Evolutionary conservation across 2,113 vertebrate genomes (phyloP), one percentile per base, ranked within the genome.

Genomic region (Candoia aspera): DNA sequence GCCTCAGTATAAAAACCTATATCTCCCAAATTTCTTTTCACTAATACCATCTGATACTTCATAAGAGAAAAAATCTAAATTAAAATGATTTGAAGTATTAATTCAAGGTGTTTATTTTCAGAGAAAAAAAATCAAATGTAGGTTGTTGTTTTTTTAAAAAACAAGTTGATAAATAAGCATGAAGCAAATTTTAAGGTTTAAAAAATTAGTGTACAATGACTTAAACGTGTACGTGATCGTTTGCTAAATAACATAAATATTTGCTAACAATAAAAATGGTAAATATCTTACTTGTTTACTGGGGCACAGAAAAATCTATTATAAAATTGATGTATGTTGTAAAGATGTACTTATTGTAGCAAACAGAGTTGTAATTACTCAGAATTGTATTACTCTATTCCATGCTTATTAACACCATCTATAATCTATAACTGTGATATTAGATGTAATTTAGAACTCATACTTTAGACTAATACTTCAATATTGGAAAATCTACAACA

Each of bases 11-110:
- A 97, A 97, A 85, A 97, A 91, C 90, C 96, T 95, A 95, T 96
- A 15, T 96, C 96, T 97, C 95, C 95, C 95, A 92, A 95, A 96
- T 94, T 97, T 96, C 93, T 95, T 95, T 96, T 89, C 91, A 95
- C 42, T 73, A 86, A 85, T 92, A 89, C 60, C 94, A 91, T 95
- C 93, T 95, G 54, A 94, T 96, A 96, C 60, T 89, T 93, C 68
- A 88, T 87, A 26, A 92, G 91, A 84, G 94, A 94, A 54, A 94
- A 79, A 94, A 93, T n/a, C 87, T 26, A 90, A n/a, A n/a, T 89
- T 85, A 91, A 87, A 94, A 91, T 42, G 93, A 33, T n/a, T 89
- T 88, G 79, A 12, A 33, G 87, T 64, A 94, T 89, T 87, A 21
- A 90, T 90, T 93, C 59, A 92, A 23, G 23, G 89, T 84, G 9